phyloP scores from a whole-genome alignment of 1,140 invertebrate species.

The Leptinotarsa texana region DNA sequence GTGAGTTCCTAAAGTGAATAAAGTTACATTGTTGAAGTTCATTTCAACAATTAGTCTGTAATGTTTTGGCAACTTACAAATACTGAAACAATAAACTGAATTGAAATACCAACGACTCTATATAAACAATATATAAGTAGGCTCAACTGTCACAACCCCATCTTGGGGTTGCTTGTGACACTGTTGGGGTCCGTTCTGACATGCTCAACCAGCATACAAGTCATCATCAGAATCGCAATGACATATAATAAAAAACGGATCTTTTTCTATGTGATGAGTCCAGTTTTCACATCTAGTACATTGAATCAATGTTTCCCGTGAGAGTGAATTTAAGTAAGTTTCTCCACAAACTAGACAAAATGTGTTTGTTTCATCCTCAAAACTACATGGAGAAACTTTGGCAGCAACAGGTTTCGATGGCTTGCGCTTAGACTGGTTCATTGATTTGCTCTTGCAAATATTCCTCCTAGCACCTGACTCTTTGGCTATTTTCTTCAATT shows the following conservation, averaged over 20 bases:
- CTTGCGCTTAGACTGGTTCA: neutral
- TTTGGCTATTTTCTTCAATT: slow-evolving; percentile 19
- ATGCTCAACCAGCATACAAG: neutral
- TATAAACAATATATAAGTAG: slow-evolving; percentile 1
- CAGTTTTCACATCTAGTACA: neutral
- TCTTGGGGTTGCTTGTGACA: slow-evolving; percentile 18
- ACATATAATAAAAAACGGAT: neutral
- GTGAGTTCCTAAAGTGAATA: too few species aligned
- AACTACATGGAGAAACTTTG: neutral
- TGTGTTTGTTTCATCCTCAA: neutral
- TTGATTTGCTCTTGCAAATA: slow-evolving; percentile 5
- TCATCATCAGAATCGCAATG: slow-evolving; percentile 2
- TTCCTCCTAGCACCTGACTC: slow-evolving; percentile 18
- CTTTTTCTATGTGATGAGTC: neutral
- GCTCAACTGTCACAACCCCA: slow-evolving; percentile 11
- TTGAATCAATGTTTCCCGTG: neutral
- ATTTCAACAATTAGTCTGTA: too few species aligned
- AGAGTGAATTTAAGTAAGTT: neutral
- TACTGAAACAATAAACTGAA: neutral
- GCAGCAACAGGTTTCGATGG: neutral
- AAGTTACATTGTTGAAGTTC: too few species aligned
- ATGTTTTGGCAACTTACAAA: too few species aligned
- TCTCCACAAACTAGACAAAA: neutral
- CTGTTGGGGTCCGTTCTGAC: slow-evolving; percentile 8
- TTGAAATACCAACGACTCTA: neutral